Evolutionary conservation across 1,140 invertebrate species (phyloP).

Genomic region (Hyles euphorbiae): DNA sequence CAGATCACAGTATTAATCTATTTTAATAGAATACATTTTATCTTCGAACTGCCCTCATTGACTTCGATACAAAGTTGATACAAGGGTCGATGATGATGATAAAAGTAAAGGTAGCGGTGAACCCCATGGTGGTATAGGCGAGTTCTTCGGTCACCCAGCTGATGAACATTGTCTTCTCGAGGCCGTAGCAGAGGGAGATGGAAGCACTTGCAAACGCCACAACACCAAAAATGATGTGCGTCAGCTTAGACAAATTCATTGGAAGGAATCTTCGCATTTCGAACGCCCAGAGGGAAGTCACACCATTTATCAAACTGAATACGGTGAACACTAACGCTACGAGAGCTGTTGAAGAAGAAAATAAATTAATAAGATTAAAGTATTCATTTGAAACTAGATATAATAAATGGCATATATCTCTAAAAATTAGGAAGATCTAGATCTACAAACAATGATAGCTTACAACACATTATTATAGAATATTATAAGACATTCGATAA

Average conservation of each 20-base stretch:
- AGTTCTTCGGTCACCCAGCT: constrained; percentile 23
- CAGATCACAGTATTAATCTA: not conserved
- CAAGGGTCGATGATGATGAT: constrained; percentile 37
- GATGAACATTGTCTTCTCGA: constrained; percentile 39
- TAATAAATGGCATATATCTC: too few relatives aligned
- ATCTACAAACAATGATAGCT: too few relatives aligned
- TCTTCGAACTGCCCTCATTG: constrained; percentile 15
- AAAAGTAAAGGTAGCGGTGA: constrained; percentile 29
- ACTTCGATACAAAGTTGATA: constrained; percentile 32
- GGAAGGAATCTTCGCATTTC: constrained; percentile 37
- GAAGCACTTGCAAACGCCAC: constrained; percentile 30
- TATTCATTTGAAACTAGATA: not conserved
- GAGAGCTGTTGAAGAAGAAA: constrained; percentile 27
- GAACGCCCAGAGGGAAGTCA: constrained; percentile 46
- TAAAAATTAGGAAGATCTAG: too few relatives aligned
- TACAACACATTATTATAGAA: too few relatives aligned
- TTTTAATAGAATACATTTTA: constrained; percentile 8
- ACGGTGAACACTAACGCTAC: constrained; percentile 45
- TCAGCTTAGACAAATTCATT: constrained; percentile 41
- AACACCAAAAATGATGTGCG: constrained; percentile 47
- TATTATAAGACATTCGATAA: too few relatives aligned
- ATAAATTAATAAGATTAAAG: constrained; percentile 8
- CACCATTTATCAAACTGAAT: constrained; percentile 42
- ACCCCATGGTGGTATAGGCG: constrained; percentile 25
- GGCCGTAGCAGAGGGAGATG: constrained; percentile 39